Evolutionary conservation across 1,140 invertebrate genomes (phyloP).

Genomic region (Araneus ventricosus): DNA sequence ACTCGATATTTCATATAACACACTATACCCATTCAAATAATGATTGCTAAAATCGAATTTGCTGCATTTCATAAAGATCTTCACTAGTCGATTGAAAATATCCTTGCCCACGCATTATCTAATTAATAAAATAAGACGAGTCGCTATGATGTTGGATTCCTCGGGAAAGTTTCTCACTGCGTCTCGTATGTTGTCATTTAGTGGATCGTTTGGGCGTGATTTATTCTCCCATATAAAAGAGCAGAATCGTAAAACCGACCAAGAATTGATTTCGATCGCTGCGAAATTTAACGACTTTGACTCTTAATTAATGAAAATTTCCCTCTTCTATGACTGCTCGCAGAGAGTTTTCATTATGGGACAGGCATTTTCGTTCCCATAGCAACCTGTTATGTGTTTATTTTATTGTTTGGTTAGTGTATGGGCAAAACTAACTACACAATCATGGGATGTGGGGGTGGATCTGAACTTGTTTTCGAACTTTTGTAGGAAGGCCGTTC

Average conservation of each 20-base stretch:
- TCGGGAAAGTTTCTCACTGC: neutral
- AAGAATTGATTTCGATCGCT: slow-evolving; percentile 15
- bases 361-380: neutral
- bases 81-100: neutral
- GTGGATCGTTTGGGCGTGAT: neutral
- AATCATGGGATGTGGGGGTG: too few relatives aligned
- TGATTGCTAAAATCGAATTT: neutral
- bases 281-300: slow-evolving; percentile 5
- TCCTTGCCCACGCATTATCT: neutral
- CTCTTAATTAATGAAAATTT: slow-evolving; percentile 37
- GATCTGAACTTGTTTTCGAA: too few relatives aligned
- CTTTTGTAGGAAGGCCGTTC: too few relatives aligned
- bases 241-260: slow-evolving; percentile 29
- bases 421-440: too few relatives aligned
- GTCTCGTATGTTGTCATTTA: slow-evolving; percentile 30
- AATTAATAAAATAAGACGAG: neutral
- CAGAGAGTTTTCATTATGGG: neutral
- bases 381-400: neutral
- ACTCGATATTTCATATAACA: neutral
- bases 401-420: neutral
- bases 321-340: neutral
- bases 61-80: too few relatives aligned
- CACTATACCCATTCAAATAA: neutral
- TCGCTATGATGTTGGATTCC: neutral
- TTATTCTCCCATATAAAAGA: slow-evolving; percentile 13